Evolutionary conservation across 2,797 vertebrate genomes (phyloP).

Genomic region (Cynodonichthys magdalenae): DNA sequence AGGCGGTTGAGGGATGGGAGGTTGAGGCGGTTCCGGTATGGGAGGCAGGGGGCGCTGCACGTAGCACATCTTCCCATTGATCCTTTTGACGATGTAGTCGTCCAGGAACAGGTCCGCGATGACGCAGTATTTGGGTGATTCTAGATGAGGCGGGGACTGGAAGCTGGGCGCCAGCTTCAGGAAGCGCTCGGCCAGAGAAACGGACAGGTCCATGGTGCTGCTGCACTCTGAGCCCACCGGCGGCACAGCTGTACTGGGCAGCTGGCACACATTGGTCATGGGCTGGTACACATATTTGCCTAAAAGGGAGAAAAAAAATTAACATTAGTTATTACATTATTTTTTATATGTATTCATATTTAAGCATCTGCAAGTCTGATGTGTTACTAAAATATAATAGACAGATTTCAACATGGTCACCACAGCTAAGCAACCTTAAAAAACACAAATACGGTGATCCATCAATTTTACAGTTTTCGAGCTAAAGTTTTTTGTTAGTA

Average conservation of each 20-base stretch:
- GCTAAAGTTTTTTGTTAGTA: too few relatives aligned
- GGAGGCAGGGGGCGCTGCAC: slow-evolving; percentile 89
- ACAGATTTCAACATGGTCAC: too few relatives aligned
- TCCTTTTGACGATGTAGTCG: slow-evolving; percentile 96
- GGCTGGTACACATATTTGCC: slow-evolving; percentile 98
- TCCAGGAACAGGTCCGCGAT: slow-evolving; percentile 96
- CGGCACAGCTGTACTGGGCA: slow-evolving; percentile 93
- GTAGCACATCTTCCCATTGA: slow-evolving; percentile 99
- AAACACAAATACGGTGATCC: too few relatives aligned
- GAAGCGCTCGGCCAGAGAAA: slow-evolving; percentile 92
- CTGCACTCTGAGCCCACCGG: slow-evolving; percentile 80
- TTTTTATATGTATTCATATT: too few relatives aligned
- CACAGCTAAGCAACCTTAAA: too few relatives aligned
- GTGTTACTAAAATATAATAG: too few relatives aligned
- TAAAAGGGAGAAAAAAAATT: slow-evolving; percentile 54
- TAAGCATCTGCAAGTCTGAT: too few relatives aligned
- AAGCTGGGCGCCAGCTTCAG: slow-evolving; percentile 91
- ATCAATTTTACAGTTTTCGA: too few relatives aligned
- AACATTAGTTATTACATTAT: too few relatives aligned
- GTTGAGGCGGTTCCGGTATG: slow-evolving; percentile 64
- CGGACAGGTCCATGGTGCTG: slow-evolving; percentile 90
- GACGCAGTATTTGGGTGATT: slow-evolving; percentile 92
- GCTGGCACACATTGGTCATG: slow-evolving; percentile 95
- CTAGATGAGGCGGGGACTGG: slow-evolving; percentile 89
- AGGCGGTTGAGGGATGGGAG: slow-evolving; percentile 53